Evolutionary conservation across 2,113 vertebrate genomes (phyloP).

Genomic region (Psilopsiagon aurifrons): DNA sequence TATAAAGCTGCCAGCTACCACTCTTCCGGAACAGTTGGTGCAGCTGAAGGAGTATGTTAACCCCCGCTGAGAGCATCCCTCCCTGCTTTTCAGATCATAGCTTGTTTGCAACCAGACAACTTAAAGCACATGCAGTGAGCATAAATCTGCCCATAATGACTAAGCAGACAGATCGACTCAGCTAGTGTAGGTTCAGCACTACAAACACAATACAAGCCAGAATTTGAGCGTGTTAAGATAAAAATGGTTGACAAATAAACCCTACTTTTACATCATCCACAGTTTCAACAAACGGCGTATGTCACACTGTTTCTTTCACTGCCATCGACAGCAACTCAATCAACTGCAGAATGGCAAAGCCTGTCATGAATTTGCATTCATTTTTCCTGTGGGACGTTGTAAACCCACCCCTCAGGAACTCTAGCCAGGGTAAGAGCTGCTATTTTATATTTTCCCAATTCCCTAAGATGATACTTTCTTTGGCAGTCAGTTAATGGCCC

Average conservation of each 20-base stretch:
- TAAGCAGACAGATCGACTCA: neutral
- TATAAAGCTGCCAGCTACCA: neutral
- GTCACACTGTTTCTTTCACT: neutral
- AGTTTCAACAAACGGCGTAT: neutral
- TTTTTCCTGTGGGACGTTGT: neutral
- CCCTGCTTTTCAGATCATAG: neutral
- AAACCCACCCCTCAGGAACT: neutral
- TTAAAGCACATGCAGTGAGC: neutral
- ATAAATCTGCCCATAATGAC: neutral
- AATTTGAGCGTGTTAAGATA: neutral
- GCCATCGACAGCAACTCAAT: neutral
- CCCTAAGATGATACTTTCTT: neutral
- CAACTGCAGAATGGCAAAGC: neutral
- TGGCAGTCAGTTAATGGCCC: neutral
- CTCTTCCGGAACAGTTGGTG: neutral
- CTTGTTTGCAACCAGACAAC: neutral
- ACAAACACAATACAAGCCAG: neutral
- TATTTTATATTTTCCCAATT: neutral
- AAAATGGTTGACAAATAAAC: neutral
- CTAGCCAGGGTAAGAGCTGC: neutral
- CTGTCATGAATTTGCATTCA: neutral
- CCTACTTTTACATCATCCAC: neutral
- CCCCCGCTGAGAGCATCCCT: neutral
- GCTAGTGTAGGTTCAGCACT: neutral
- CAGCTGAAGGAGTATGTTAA: neutral